These are phyloP conservation scores for Anableps anableps DNA, from an alignment of 2,797 vertebrate genomes.

Conservation along the genomic window DNA sequence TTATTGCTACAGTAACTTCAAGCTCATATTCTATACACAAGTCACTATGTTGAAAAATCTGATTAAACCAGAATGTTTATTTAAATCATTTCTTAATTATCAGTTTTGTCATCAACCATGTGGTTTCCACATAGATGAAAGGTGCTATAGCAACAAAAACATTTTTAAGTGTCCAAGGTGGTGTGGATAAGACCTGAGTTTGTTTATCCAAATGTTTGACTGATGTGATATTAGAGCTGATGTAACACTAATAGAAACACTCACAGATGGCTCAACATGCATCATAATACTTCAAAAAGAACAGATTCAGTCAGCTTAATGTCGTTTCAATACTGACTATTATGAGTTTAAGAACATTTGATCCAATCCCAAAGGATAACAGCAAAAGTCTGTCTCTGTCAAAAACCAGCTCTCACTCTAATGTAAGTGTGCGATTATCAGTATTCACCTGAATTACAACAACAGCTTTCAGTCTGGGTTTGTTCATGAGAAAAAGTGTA, in stretches of 20 bases:
- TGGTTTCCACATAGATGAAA: not conserved
- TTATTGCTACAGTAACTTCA: not conserved
- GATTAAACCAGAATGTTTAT: not conserved
- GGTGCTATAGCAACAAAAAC: not conserved
- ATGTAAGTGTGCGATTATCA: slow-evolving; percentile 42
- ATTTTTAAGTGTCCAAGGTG: not conserved
- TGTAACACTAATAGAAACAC: slow-evolving; percentile 38
- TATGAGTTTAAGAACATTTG: slow-evolving; percentile 41
- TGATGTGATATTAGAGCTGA: slow-evolving; percentile 40
- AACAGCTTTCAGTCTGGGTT: slow-evolving; percentile 45
- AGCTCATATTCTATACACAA: not conserved
- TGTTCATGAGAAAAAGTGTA: slow-evolving; percentile 51
- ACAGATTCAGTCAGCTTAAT: slow-evolving; percentile 41
- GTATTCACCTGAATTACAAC: slow-evolving; percentile 56
- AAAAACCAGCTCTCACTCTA: slow-evolving; percentile 36
- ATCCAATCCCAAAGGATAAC: slow-evolving; percentile 45
- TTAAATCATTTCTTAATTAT: not conserved
- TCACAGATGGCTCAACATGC: slow-evolving; percentile 25
- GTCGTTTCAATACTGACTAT: slow-evolving; percentile 30
- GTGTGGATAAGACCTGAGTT: not conserved
- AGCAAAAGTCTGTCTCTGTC: slow-evolving; percentile 50
- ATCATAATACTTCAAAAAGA: slow-evolving; percentile 27
- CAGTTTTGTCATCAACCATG: not conserved
- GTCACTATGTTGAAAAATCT: not conserved
- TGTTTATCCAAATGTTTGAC: slow-evolving; percentile 25